These are phyloP conservation scores for Megaleporinus macrocephalus DNA, from an alignment of 2,113 vertebrate genomes.

Conservation along the genomic window DNA sequence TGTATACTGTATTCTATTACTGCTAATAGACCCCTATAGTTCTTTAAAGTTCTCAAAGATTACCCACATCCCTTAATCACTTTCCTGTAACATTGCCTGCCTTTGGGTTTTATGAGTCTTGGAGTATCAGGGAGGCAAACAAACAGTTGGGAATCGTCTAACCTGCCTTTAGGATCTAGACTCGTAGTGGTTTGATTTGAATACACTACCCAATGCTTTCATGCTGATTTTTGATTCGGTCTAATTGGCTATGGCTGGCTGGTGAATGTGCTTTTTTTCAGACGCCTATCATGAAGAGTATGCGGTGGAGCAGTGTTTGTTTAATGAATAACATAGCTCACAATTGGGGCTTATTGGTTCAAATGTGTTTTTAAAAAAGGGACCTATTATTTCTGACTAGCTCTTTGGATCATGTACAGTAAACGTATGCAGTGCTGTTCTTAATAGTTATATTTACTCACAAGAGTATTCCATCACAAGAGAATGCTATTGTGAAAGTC, in stretches of 20 bases:
- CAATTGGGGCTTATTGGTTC: constrained; percentile 36
- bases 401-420: neutral
- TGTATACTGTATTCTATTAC: no score
- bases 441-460: neutral
- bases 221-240: constrained; percentile 28
- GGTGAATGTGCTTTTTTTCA: constrained; percentile 42
- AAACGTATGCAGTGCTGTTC: neutral
- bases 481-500: neutral
- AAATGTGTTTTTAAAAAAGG: constrained; percentile 7
- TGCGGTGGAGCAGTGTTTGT: constrained; percentile 37
- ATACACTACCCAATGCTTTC: constrained; percentile 14
- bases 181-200: constrained; percentile 32
- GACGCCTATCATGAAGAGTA: constrained; percentile 44
- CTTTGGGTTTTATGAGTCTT: neutral
- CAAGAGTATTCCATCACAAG: neutral
- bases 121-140: constrained; percentile 10
- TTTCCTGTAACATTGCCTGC: neutral
- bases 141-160: neutral
- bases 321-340: constrained; percentile 40
- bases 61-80: neutral
- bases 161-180: neutral
- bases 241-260: constrained; percentile 51
- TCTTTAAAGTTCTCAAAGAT: no score
- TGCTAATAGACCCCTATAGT: no score
- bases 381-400: neutral